Evolutionary conservation across 2,888 invertebrate genomes (phyloP).

Genomic region (Salticus scenicus): DNA sequence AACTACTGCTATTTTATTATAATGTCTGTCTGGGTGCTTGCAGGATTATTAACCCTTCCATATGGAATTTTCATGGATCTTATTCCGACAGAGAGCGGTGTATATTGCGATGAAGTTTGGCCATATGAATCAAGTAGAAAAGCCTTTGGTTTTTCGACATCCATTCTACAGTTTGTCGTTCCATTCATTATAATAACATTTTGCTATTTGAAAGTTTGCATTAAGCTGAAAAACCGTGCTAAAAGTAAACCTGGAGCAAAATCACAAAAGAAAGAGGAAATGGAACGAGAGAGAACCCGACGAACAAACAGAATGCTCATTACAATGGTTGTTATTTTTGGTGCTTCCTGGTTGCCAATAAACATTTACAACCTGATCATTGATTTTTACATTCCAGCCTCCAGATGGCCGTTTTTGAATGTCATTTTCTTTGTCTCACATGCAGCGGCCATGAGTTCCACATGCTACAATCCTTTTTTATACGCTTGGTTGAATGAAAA

Average conservation of each 20-base stretch:
- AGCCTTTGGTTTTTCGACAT: slow-evolving; percentile 89
- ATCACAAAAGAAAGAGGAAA: slow-evolving; percentile 88
- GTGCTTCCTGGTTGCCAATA: slow-evolving; percentile 95
- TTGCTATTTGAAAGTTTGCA: slow-evolving; percentile 95
- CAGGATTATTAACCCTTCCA: slow-evolving; percentile 90
- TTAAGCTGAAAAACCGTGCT: slow-evolving; percentile 83
- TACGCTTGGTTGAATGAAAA: slow-evolving; percentile 97
- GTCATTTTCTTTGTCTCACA: slow-evolving; percentile 92
- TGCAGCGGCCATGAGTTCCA: slow-evolving; percentile 93
- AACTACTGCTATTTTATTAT: slow-evolving; percentile 90
- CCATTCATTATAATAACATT: slow-evolving; percentile 95
- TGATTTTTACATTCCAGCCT: slow-evolving; percentile 84
- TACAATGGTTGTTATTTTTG: slow-evolving; percentile 96
- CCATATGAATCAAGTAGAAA: slow-evolving; percentile 86
- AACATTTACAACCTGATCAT: slow-evolving; percentile 89
- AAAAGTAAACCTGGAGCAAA: slow-evolving; percentile 86
- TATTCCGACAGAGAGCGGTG: slow-evolving; percentile 76
- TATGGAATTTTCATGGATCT: slow-evolving; percentile 88
- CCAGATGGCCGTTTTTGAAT: slow-evolving; percentile 85
- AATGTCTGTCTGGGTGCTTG: slow-evolving; percentile 91
- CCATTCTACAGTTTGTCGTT: slow-evolving; percentile 92
- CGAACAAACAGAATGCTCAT: slow-evolving; percentile 97
- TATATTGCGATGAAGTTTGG: slow-evolving; percentile 93
- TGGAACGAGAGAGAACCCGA: slow-evolving; percentile 90
- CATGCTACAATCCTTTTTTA: slow-evolving; percentile 95